Evolutionary conservation across 1,140 invertebrate genomes (phyloP), one percentile per base, ranked within the genome.

Genomic region (Pteromalus puparum): DNA sequence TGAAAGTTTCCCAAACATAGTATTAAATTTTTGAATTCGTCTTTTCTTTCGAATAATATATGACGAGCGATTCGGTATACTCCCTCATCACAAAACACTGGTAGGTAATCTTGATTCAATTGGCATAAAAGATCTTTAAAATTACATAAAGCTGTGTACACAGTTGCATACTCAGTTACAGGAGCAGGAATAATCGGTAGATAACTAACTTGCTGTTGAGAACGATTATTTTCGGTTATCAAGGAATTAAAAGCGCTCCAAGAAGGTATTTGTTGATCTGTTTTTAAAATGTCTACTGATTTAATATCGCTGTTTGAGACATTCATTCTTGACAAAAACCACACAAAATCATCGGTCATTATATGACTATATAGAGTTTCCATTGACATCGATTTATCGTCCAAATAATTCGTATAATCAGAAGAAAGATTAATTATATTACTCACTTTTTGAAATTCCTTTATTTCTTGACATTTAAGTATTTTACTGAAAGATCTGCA

Each of bases 1-100:
- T 86, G 85, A 53, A 87, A 80, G 73, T 82, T 80, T 42, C 85
- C 82, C n/a, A 87, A 42, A 30, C 81, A 68, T 28, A 87, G 42
- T 38, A 84, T 34, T 18, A 86, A 18, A 42, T 84, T 68, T 42
- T 84, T 70, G 42, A 87, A 87, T 84, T 86, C 68, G 21, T 65
- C 48, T 21, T 15, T 7, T 7, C 30, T 28, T 79, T 34, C 28
- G 18, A 75, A 46, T 24, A 42, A 42, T 42, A 75, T 75, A 28
- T 75, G 28, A 2, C 73, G 30, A 5, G 73, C 73, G 5, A 75
- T 38, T 42, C 34, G 38, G 18, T 75, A 75, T 10, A 75, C 65
- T 28, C 73, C 73, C 38, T 75, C 73, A 18, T 75, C 73, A 18
- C 73, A 75, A 24, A 67, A 67, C 13, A 67, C 4, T 67, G 65